Evolutionary conservation across 2,797 vertebrate species (phyloP).

Genomic region (Spheniscus humboldti): DNA sequence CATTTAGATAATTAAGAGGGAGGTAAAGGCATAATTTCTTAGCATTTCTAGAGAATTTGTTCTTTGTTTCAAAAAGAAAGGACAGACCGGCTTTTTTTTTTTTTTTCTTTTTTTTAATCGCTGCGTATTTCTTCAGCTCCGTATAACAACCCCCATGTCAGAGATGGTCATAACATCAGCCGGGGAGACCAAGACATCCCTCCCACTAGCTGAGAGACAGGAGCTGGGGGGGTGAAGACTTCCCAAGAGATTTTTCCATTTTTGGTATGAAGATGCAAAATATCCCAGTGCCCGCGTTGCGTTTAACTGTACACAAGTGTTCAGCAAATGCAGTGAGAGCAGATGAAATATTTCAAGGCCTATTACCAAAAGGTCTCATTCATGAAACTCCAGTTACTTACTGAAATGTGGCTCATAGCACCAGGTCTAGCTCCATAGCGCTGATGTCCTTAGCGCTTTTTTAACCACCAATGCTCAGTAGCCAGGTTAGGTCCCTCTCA

Average conservation of each 20-base stretch:
- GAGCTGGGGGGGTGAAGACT: neutral
- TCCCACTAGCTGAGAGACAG: neutral
- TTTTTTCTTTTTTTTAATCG: accelerated
- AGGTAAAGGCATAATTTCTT: neutral
- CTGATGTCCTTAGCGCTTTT: neutral
- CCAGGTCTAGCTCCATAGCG: neutral
- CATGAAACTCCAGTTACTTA: neutral
- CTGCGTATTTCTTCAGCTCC: neutral
- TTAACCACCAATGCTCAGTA: neutral
- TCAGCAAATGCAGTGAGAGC: neutral
- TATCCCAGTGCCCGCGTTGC: neutral
- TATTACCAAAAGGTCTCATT: neutral
- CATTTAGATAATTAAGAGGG: neutral
- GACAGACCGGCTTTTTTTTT: no score
- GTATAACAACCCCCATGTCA: accelerated
- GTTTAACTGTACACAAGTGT: accelerated
- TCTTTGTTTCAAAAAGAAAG: neutral
- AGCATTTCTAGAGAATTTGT: neutral
- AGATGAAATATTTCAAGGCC: neutral
- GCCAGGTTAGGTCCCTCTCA: neutral
- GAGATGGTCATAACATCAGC: neutral
- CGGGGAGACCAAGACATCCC: accelerated
- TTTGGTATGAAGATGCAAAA: neutral
- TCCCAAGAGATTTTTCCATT: neutral
- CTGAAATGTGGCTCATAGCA: neutral